Base-by-base conservation (phyloP, 2,113 vertebrate genomes). In the Spilogale gracilis region DNA sequence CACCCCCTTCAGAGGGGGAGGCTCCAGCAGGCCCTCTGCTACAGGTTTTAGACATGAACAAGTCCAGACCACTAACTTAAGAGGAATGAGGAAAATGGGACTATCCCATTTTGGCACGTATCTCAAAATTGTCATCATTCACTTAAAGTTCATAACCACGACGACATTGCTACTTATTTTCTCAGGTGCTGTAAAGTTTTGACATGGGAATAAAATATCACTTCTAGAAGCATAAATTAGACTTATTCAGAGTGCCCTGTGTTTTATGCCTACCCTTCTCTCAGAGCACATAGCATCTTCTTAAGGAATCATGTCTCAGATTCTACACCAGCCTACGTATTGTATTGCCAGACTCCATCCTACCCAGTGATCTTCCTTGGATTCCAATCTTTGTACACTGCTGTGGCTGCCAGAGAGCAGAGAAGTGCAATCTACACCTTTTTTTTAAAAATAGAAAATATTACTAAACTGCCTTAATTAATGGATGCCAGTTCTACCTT, bases 81-180 rank as follows among this genome's bases (percentile, higher is more conserved):
- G n/a, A 87, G 52, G 83, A 48, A 94, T 67, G 63, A 96, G 83
- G 60, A 92, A 87, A 95, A 84, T 0, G 38, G 54, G 38, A 78
- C 3, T 73, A 32, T 88, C 23, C 50, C 61, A 50, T 38, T 74
- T 73, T 45, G 71, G 38, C 94, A 56, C 0, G 0, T 58, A 30
- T 85, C 92, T 95, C 65, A 90, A 67, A 97, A 92, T 48, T 60
- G 20, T 69, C 95, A 78, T 81, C 79, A 91, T 96, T 91, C 67
- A 54, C 21, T 89, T 96, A 43, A 50, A 86, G 43, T 73, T 91
- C 84, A 58, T 69, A 88, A 91, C 63, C 89, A 76, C 92, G 79
- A 50, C 74, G 87, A 71, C 58, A 84, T 84, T 82, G 88, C 69
- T 87, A 43, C 30, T 73, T 96, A 92, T 58, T 90, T 81, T 96